These are phyloP conservation scores for Latrodectus geometricus DNA, from an alignment of 1,140 invertebrate species.

Conservation along the genomic window DNA sequence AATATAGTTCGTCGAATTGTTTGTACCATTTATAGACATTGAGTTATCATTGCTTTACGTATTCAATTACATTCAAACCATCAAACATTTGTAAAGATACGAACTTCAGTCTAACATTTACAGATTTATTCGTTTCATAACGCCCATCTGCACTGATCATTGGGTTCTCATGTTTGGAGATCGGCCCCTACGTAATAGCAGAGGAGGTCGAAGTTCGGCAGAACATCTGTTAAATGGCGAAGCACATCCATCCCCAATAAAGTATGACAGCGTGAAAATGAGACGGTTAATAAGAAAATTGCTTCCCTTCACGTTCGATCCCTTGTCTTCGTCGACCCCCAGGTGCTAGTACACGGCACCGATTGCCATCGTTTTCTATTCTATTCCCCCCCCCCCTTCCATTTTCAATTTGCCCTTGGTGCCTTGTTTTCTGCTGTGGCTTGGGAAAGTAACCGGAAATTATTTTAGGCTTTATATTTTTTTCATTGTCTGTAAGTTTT, in stretches of 20 bases:
- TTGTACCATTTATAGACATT: no score
- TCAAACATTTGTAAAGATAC: no score
- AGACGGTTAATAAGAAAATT: slow-evolving; percentile 61
- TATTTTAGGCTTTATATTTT: background rate
- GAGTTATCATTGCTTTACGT: no score
- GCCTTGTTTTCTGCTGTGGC: background rate
- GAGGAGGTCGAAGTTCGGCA: slow-evolving; percentile 21
- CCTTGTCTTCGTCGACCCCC: background rate
- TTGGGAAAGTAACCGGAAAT: slow-evolving; percentile 5
- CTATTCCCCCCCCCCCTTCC: background rate
- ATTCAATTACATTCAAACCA: no score
- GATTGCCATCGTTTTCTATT: background rate
- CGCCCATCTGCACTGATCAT: background rate
- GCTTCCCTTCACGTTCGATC: slow-evolving; percentile 32
- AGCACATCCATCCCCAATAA: slow-evolving; percentile 44
- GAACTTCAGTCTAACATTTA: no score
- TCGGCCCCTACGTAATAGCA: background rate
- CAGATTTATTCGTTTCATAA: no score
- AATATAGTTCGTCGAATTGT: no score
- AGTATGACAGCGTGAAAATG: slow-evolving; percentile 61
- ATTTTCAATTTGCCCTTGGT: slow-evolving; percentile 26
- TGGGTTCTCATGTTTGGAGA: slow-evolving; percentile 7
- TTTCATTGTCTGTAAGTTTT: background rate
- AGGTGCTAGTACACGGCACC: background rate
- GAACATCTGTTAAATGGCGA: slow-evolving; percentile 55